Conservation (phyloP, 2,113 vertebrate genomes). For the Crotophaga sulcirostris region DNA sequence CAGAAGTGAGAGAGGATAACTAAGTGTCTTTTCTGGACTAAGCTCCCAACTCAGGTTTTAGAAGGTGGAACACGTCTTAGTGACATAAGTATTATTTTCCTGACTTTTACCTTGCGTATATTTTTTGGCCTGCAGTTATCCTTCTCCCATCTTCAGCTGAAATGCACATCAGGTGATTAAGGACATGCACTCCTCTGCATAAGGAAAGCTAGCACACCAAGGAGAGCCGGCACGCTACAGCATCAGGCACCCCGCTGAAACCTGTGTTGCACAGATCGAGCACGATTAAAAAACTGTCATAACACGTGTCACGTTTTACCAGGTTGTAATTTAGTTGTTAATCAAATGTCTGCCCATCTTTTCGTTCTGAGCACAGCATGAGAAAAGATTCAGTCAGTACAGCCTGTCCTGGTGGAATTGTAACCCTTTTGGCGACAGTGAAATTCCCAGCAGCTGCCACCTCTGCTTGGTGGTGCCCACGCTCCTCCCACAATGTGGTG, state of each 20-base stretch:
- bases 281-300: neutral
- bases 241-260: neutral
- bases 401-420: neutral
- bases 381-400: neutral
- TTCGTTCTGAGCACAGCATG: neutral
- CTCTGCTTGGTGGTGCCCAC: neutral
- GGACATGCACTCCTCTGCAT: neutral
- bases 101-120: neutral
- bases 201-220: neutral
- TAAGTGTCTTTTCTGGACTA: neutral
- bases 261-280: neutral
- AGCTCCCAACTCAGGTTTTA: neutral
- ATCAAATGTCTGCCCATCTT: neutral
- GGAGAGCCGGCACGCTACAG: neutral
- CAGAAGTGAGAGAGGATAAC: neutral
- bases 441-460: neutral
- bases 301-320: neutral
- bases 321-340: neutral
- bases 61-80: neutral
- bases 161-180: neutral
- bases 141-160: neutral
- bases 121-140: neutral
- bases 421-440: neutral
- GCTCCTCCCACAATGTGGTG: accelerated
- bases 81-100: neutral